A percentile compares a stretch with the other conserved stretches of the same genome.
These are phyloP conservation scores for Mellilla xanthometata DNA, from an alignment of 2,888 invertebrate genomes.

Conservation along the genomic window DNA sequence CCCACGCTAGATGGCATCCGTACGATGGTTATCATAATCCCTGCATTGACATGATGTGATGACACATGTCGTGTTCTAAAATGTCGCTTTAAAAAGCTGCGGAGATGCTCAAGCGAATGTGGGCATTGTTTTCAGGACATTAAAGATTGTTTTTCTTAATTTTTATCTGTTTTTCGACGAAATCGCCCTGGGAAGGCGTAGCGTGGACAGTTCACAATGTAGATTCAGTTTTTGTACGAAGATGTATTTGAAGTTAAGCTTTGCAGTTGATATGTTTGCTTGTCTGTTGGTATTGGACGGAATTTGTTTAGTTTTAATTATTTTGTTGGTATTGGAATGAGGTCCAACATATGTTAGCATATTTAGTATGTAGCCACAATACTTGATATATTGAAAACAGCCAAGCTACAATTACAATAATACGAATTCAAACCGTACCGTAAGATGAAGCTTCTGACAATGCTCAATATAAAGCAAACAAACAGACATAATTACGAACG, in stretches of 20 bases:
- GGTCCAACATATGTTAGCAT: too few relatives aligned
- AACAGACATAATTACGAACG: too few relatives aligned
- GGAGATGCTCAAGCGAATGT: constrained; percentile 28
- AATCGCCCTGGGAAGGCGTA: constrained; percentile 61
- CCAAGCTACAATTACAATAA: too few relatives aligned
- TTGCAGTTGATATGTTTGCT: constrained; percentile 46
- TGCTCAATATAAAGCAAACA: too few relatives aligned
- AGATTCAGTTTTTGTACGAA: constrained; percentile 66
- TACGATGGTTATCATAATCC: constrained; percentile 82
- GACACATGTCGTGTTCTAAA: constrained; percentile 81
- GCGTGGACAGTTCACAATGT: constrained; percentile 68
- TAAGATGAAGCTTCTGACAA: too few relatives aligned
- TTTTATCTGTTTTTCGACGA: constrained; percentile 31
- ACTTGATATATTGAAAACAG: too few relatives aligned
- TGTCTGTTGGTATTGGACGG: constrained; percentile 53
- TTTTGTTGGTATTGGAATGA: not conserved
- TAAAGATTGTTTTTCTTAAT: constrained; percentile 23
- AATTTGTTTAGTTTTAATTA: constrained; percentile 35
- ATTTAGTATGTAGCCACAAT: too few relatives aligned
- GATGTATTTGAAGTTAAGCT: constrained; percentile 57
- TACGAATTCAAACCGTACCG: too few relatives aligned
- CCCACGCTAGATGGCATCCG: constrained; percentile 76
- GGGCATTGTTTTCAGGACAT: constrained; percentile 38
- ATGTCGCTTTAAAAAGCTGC: constrained; percentile 65
- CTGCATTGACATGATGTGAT: constrained; percentile 82